phyloP scores from a whole-genome alignment of 2,888 invertebrate genomes.

The Eledone cirrhosa region DNA sequence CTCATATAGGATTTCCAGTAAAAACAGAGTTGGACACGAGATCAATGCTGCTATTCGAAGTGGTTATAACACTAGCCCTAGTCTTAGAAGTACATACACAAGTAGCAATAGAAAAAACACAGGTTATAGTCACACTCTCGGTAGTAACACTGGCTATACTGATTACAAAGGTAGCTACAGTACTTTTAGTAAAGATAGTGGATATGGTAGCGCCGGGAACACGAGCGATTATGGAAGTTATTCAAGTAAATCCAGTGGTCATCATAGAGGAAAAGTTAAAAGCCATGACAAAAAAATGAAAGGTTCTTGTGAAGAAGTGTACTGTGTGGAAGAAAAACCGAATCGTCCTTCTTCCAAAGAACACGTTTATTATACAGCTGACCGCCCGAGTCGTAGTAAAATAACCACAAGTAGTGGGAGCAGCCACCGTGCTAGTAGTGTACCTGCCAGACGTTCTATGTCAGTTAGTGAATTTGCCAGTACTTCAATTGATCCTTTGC shows the following conservation, averaged over 20 bases:
- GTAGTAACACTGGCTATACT: background rate
- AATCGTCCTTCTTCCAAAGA: slow-evolving; percentile 14
- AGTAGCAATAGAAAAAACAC: background rate
- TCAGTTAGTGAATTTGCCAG: slow-evolving; percentile 20
- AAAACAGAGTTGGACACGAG: background rate
- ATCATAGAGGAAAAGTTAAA: background rate
- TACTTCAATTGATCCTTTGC: slow-evolving; percentile 13
- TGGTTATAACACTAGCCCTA: background rate
- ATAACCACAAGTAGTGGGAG: slow-evolving; percentile 17
- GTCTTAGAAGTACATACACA: background rate
- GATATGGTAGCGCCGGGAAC: slow-evolving; percentile 2
- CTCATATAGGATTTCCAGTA: background rate
- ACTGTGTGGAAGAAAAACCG: background rate
- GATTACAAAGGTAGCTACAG: slow-evolving; percentile 10
- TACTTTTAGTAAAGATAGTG: background rate
- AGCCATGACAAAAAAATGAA: too few species aligned
- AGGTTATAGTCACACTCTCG: background rate
- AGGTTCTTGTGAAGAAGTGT: too few species aligned
- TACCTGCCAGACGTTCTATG: slow-evolving; percentile 18
- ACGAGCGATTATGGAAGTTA: slow-evolving; percentile 20
- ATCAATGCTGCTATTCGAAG: background rate
- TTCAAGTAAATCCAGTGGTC: background rate
- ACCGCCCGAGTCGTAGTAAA: slow-evolving; percentile 22
- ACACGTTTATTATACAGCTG: slow-evolving; percentile 24
- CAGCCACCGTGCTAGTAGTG: slow-evolving; percentile 27